These are phyloP conservation scores for Chrysomela aeneicollis DNA, from an alignment of 2,888 invertebrate species.

Conservation along the genomic window DNA sequence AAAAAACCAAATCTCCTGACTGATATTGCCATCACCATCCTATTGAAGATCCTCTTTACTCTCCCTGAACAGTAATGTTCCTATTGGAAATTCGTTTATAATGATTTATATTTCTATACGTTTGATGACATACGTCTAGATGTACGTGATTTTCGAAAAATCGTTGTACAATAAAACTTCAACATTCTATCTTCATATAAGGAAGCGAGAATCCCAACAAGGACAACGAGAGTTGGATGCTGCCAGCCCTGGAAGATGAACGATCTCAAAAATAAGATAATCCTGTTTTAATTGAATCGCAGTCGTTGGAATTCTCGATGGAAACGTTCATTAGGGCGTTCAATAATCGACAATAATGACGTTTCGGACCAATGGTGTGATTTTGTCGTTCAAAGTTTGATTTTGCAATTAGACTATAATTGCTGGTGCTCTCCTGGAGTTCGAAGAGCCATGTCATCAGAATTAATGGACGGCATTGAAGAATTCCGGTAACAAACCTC, in stretches of 20 bases:
- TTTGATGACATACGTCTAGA: no score
- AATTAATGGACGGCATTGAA: background rate
- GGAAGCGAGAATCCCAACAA: no score
- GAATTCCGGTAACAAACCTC: background rate
- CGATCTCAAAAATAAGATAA: slow-evolving; percentile 50
- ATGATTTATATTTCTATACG: no score
- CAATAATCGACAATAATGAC: slow-evolving; percentile 53
- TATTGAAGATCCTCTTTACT: no score
- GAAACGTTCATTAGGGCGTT: slow-evolving; percentile 47
- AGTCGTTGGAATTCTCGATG: slow-evolving; percentile 42
- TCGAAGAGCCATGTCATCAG: background rate
- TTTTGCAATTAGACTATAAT: slow-evolving; percentile 54
- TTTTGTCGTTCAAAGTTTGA: slow-evolving; percentile 54
- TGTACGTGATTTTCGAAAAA: no score
- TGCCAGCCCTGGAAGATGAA: slow-evolving; percentile 47
- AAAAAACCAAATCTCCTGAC: no score
- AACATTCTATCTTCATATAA: no score
- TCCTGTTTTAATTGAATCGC: slow-evolving; percentile 50
- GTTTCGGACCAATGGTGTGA: slow-evolving; percentile 48
- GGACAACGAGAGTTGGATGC: background rate
- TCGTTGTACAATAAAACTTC: no score
- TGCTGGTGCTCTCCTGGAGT: slow-evolving; percentile 32
- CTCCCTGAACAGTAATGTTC: no score
- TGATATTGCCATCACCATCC: no score
- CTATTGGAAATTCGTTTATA: no score